Percentiles rank a stretch among this genome's conserved stretches.
Evolutionary conservation across 2,113 vertebrate genomes (phyloP).

Genomic region (Rhea pennata): DNA sequence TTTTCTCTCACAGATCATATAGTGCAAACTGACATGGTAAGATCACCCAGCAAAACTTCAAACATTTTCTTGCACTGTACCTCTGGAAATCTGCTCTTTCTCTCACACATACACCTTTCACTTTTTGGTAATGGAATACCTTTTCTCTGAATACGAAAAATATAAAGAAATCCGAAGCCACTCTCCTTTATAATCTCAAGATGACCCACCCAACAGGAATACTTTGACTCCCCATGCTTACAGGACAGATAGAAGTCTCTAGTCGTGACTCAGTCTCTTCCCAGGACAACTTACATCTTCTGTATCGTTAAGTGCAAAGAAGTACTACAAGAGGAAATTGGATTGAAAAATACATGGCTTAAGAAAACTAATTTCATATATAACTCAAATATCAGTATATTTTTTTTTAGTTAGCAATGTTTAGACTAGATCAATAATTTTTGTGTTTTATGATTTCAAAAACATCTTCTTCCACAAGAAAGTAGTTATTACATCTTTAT

Average conservation of each 20-base stretch:
- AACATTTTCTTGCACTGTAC: background rate
- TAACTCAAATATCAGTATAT: background rate
- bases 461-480: background rate
- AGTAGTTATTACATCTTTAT: background rate
- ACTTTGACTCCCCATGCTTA: background rate
- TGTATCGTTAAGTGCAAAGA: background rate
- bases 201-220: no score
- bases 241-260: background rate
- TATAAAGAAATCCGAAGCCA: background rate
- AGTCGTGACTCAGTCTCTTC: background rate
- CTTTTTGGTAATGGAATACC: accelerated
- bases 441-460: background rate
- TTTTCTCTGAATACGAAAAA: background rate
- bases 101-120: background rate
- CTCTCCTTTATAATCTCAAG: no score
- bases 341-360: background rate
- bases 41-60: background rate
- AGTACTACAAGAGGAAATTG: background rate
- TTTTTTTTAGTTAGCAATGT: background rate
- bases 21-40: background rate
- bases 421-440: background rate
- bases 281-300: accelerated
- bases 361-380: background rate
- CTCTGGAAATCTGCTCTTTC: background rate
- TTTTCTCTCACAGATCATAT: background rate